These are phyloP conservation scores for Trilocha varians DNA, from an alignment of 2,888 invertebrate species.

Conservation along the genomic window DNA sequence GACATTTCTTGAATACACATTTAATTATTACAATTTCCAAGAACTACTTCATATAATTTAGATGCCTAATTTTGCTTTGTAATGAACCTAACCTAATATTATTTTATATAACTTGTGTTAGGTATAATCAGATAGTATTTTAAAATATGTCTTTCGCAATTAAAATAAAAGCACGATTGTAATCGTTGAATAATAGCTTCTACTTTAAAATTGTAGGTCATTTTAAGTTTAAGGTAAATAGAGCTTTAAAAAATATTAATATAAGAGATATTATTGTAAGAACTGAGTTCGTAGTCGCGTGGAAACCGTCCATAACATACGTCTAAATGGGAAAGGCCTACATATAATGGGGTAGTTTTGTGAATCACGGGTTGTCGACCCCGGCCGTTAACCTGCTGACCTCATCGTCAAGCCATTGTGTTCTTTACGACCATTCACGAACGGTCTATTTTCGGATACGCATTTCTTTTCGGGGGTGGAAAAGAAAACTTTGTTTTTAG, in stretches of 20 bases:
- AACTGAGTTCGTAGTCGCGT: slow-evolving; percentile 16
- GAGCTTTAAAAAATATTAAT: background rate
- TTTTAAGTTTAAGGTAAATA: too few relatives aligned
- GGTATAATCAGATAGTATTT: too few relatives aligned
- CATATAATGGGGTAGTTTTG: slow-evolving; percentile 42
- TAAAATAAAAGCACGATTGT: too few relatives aligned
- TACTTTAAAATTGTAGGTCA: too few relatives aligned
- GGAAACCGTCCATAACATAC: slow-evolving; percentile 24
- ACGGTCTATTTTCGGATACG: slow-evolving; percentile 12
- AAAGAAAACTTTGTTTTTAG: slow-evolving; percentile 5
- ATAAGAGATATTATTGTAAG: background rate
- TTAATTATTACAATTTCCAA: too few relatives aligned
- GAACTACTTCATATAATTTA: too few relatives aligned
- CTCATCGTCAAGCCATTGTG: slow-evolving; percentile 11
- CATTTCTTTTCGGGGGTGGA: background rate
- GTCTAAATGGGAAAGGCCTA: slow-evolving; percentile 39
- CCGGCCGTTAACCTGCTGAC: slow-evolving; percentile 32
- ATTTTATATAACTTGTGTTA: too few relatives aligned
- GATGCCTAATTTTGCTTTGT: too few relatives aligned
- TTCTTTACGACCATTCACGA: slow-evolving; percentile 11
- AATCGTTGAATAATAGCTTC: too few relatives aligned
- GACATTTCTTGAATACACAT: background rate
- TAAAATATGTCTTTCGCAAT: too few relatives aligned
- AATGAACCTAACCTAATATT: too few relatives aligned
- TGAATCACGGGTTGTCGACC: slow-evolving; percentile 51